Conservation (phyloP, 2,797 vertebrate species). For the Crocidura indochinensis region DNA sequence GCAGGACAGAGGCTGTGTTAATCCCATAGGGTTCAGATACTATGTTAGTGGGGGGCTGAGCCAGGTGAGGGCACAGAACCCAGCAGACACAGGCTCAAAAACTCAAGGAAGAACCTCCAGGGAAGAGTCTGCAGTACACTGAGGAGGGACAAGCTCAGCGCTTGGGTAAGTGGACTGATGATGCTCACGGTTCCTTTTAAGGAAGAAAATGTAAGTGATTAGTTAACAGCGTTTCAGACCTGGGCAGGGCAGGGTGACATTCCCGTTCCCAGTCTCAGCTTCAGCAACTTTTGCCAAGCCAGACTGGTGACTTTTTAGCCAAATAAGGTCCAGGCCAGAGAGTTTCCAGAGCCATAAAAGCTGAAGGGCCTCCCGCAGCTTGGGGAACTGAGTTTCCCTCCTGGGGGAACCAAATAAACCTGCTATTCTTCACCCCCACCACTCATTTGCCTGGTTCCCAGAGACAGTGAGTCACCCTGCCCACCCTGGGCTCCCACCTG, state of each 20-base stretch:
- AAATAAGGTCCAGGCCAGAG: not conserved
- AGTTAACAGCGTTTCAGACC: not conserved
- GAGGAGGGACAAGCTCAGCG: not conserved
- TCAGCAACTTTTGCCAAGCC: no score
- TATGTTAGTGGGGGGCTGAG: not conserved
- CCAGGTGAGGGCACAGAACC: not conserved
- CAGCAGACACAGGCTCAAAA: not conserved
- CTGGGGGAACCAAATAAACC: no score
- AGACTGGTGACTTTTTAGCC: not conserved
- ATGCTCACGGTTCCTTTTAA: not conserved
- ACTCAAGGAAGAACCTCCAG: not conserved
- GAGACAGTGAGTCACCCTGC: not conserved
- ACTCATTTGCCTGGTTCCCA: no score
- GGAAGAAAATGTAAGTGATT: not conserved
- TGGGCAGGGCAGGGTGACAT: not conserved
- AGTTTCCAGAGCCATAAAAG: not conserved
- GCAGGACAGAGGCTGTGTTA: not conserved
- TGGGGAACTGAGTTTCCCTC: no score
- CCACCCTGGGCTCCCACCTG: not conserved
- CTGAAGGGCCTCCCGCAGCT: no score
- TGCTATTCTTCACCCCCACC: not conserved
- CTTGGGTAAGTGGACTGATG: not conserved
- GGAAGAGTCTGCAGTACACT: no score
- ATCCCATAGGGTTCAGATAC: not conserved
- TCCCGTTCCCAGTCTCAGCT: not conserved